phyloP scores from a whole-genome alignment of 2,797 vertebrate genomes.

The Anguilla marmorata region DNA sequence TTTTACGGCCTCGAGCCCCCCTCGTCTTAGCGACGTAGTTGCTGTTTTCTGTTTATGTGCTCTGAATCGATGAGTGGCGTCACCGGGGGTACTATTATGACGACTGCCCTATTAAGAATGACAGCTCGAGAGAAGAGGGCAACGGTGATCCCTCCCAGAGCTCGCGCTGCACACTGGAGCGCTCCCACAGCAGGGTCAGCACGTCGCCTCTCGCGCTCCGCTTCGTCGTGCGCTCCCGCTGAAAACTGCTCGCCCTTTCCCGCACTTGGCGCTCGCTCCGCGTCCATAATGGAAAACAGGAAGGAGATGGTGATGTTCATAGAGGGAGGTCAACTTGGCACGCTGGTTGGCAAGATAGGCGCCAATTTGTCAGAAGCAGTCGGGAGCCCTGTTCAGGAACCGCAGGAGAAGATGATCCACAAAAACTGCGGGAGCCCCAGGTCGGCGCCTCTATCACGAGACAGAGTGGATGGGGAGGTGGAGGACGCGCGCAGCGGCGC shows the following conservation, averaged over 20 bases:
- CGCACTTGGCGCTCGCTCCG: conserved; percentile 36
- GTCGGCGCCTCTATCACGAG: conserved; percentile 73
- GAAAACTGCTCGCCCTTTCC: conserved; percentile 30
- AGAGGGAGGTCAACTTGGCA: conserved; percentile 81
- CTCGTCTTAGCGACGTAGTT: conserved; percentile 71
- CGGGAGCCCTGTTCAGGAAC: conserved; percentile 75
- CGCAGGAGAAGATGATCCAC: conserved; percentile 79
- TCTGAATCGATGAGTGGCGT: conserved; percentile 92
- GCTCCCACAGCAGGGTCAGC: conserved; percentile 89
- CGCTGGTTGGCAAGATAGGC: conserved; percentile 78
- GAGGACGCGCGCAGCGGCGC: conserved; percentile 76
- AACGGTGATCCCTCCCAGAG: conserved; percentile 98
- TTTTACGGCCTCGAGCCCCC: conserved; percentile 73
- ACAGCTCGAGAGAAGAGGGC: conserved; percentile 93
- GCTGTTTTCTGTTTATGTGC: conserved; percentile 86
- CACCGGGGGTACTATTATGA: conserved; percentile 91
- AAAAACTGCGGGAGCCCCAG: conserved; percentile 81
- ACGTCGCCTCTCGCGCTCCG: conserved; percentile 63
- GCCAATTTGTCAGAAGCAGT: conserved; percentile 78
- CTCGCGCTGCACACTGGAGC: conserved; percentile 83
- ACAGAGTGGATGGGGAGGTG: conserved; percentile 70
- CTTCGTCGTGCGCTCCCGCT: conserved; percentile 40
- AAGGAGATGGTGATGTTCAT: conserved; percentile 89
- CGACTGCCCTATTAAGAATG: conserved; percentile 92
- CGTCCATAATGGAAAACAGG: conserved; percentile 85